phyloP scores from a whole-genome alignment of 1,140 invertebrate genomes.

The Leptinotarsa defecta region DNA sequence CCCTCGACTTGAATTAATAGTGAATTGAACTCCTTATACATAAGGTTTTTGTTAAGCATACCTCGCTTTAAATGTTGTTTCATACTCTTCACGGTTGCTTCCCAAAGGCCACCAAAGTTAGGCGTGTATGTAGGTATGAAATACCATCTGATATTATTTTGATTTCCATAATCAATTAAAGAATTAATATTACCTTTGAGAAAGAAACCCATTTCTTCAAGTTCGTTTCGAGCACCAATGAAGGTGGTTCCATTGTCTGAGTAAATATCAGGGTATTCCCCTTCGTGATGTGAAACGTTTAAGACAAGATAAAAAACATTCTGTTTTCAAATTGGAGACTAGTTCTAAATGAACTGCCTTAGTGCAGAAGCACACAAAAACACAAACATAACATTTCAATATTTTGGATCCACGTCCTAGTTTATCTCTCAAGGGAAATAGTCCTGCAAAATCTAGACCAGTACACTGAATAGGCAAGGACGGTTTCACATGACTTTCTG shows the following conservation, averaged over 20 bases:
- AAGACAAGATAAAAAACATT: slow-evolving; percentile 42
- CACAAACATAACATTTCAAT: neutral
- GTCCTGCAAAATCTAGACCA: neutral
- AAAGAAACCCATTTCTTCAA: slow-evolving; percentile 39
- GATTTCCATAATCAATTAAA: slow-evolving; percentile 18
- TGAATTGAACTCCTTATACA: no score
- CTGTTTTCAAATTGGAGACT: slow-evolving; percentile 43
- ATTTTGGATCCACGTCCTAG: neutral
- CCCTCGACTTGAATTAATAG: no score
- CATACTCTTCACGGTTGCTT: no score
- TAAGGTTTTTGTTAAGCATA: no score
- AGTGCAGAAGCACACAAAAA: slow-evolving; percentile 33
- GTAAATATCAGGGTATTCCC: slow-evolving; percentile 26
- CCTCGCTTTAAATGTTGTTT: no score
- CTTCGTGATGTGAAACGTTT: slow-evolving; percentile 46
- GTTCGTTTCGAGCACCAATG: slow-evolving; percentile 16
- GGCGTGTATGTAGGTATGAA: slow-evolving; percentile 14
- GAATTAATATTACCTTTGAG: neutral
- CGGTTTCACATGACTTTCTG: neutral
- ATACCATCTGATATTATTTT: slow-evolving; percentile 11
- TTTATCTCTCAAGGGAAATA: neutral
- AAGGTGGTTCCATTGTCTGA: slow-evolving; percentile 28
- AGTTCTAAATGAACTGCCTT: slow-evolving; percentile 49
- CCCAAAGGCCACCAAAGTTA: neutral
- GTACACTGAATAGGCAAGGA: neutral